phyloP scores from a whole-genome alignment of 2,113 vertebrate species.

The Sinocyclocheilus rhinocerous region DNA sequence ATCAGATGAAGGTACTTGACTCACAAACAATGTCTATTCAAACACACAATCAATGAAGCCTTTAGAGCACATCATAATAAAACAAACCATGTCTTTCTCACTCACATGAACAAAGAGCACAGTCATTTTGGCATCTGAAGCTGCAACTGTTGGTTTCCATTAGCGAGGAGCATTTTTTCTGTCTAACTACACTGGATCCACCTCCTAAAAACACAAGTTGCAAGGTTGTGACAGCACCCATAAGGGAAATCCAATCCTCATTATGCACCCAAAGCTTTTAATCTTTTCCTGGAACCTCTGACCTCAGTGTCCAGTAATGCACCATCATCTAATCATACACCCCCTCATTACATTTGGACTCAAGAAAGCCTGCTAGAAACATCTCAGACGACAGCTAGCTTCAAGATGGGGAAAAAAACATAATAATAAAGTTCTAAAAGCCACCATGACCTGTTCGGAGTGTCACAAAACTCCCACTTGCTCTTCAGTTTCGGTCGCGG shows the following conservation, averaged over 20 bases:
- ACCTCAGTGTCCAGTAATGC: conserved; percentile 37
- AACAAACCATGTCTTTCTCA: conserved; percentile 2
- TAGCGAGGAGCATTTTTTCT: neutral
- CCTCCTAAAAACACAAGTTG: conserved; percentile 10
- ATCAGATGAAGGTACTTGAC: conserved; percentile 27
- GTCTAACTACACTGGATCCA: conserved; percentile 6
- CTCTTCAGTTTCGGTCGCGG: neutral
- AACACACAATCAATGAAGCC: conserved; percentile 11
- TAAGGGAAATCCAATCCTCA: conserved; percentile 10
- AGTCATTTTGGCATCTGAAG: conserved; percentile 24
- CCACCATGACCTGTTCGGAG: neutral
- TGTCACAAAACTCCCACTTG: conserved; percentile 7
- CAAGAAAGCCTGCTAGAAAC: conserved; percentile 10
- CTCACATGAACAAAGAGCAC: conserved; percentile 20
- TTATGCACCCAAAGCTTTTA: conserved; percentile 8
- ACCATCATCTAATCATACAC: conserved; percentile 34
- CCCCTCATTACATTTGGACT: conserved; percentile 11
- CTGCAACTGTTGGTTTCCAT: conserved; percentile 32
- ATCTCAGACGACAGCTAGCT: conserved; percentile 20
- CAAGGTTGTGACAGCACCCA: conserved; percentile 9
- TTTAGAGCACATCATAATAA: neutral
- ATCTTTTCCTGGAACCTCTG: conserved; percentile 36
- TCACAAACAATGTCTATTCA: conserved; percentile 27
- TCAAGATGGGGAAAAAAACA: neutral
- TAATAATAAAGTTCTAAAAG: conserved; percentile 24